Evolutionary conservation across 2,888 invertebrate species (phyloP), one percentile per base, ranked within the genome.

Genomic region (Hydriomena furcata): DNA sequence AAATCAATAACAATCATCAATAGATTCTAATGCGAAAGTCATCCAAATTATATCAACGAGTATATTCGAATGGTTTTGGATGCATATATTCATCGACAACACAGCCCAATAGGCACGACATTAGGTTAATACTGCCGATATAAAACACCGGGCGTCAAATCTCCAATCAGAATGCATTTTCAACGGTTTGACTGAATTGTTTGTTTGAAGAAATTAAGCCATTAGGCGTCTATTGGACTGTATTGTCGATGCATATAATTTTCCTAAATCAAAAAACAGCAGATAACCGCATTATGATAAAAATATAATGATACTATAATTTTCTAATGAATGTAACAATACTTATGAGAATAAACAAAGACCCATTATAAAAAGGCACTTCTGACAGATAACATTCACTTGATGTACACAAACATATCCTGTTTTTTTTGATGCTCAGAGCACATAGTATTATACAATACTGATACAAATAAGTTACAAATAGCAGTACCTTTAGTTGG

Each of bases 401-500:
- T 46, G 38, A 12, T 20, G 10, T 28, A 47, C 25, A 34, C 8
- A 32, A 17, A 2, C 17, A 17, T 32, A 45, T 13, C 5, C 32
- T 34, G 27, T 38, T 55, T 38, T 27, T 51, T 52, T 45, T 37
- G 36, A 50, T 51, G 55, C 45, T 55, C 48, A 30, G 45, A 53
- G 60, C 47, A 61, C 60, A 59, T 54, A 42, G 41, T 56, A 49
- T 55, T 52, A 61, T 48, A 67, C 61, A 77, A 76, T 73, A 77
- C 73, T 77, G 76, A 67, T 66, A 48, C 41, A 65, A 63, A 68
- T 63, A 66, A 41, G 49, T 52, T 60, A 60, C 51, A 55, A 56
- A 63, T 58, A 68, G 61, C 61, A 64, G 64, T 56, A 69, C 55
- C 12, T 6, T 7, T 2, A 38, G 66, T 71, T 71, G 72, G 68